A percentile compares a stretch with the other conserved stretches of the same genome.
Evolutionary conservation across 1,140 invertebrate species (phyloP).

Genomic region (Drosophila busckii): DNA sequence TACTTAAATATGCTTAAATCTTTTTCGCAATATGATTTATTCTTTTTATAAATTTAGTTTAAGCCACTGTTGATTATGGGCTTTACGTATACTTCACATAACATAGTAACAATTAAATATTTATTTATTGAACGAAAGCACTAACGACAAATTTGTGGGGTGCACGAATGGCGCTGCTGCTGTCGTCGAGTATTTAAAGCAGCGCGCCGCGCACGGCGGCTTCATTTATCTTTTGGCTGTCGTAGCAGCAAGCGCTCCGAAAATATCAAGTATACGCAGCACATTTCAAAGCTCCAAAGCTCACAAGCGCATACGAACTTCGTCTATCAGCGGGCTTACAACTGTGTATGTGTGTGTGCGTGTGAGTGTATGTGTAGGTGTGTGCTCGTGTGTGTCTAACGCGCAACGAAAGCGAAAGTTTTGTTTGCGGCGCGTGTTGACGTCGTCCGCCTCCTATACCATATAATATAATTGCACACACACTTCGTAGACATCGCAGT

Average conservation of each 20-base stretch:
- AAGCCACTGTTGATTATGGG: too few species aligned
- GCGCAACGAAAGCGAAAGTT: constrained; percentile 73
- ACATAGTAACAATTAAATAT: background rate
- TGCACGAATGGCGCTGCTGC: constrained; percentile 19
- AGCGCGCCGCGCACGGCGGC: constrained; percentile 35
- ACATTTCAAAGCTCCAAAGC: constrained; percentile 13
- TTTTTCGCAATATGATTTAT: too few species aligned
- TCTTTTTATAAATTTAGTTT: too few species aligned
- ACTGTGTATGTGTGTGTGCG: constrained; percentile 20
- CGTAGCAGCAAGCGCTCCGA: constrained; percentile 37
- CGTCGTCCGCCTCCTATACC: constrained; percentile 24
- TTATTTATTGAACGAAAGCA: background rate
- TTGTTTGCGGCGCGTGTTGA: constrained; percentile 63
- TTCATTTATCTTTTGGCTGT: constrained; percentile 64
- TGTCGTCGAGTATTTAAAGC: constrained; percentile 47
- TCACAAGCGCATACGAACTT: constrained; percentile 32
- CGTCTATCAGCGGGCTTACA: constrained; percentile 10
- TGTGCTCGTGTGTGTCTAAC: constrained; percentile 28
- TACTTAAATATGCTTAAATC: too few species aligned
- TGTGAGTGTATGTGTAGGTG: constrained; percentile 5
- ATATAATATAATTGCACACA: constrained; percentile 53
- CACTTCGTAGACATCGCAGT: constrained; percentile 7
- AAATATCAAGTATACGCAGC: background rate
- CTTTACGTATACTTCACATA: too few species aligned
- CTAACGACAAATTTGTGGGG: constrained; percentile 31